Evolutionary conservation across 2,797 vertebrate genomes (phyloP).

Genomic region (Rhadinocentrus ornatus): DNA sequence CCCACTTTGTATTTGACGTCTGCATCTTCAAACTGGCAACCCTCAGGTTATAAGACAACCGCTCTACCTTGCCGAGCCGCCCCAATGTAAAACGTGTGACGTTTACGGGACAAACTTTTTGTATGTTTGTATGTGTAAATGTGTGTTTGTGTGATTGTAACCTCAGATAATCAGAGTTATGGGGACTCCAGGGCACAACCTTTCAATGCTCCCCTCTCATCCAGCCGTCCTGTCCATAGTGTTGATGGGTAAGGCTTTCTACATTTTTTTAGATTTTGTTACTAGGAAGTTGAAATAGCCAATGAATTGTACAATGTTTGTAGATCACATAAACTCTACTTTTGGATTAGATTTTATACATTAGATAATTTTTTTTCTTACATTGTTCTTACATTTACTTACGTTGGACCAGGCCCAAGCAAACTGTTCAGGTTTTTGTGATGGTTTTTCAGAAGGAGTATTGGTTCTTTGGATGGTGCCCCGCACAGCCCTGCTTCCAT

Average conservation of each 20-base stretch:
- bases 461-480: slow-evolving; percentile 75
- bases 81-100: not conserved
- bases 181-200: slow-evolving; percentile 58
- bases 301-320: not conserved
- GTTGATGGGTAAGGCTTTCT: slow-evolving; percentile 85
- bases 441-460: slow-evolving; percentile 74
- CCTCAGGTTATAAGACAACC: too few species aligned
- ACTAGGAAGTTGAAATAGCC: too few species aligned
- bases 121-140: not conserved
- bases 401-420: too few species aligned
- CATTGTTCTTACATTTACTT: too few species aligned
- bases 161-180: slow-evolving; percentile 57
- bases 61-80: too few species aligned
- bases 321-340: too few species aligned
- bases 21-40: too few species aligned
- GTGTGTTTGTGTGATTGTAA: not conserved
- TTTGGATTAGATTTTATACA: too few species aligned
- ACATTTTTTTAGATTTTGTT: too few species aligned
- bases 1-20: not conserved
- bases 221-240: slow-evolving; percentile 87
- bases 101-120: not conserved
- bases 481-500: slow-evolving; percentile 77
- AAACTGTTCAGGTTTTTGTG: too few species aligned
- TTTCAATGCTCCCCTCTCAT: slow-evolving; percentile 77
- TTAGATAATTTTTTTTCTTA: too few species aligned